phyloP scores from a whole-genome alignment of 2,888 invertebrate species.

The Gortyna flavago region DNA sequence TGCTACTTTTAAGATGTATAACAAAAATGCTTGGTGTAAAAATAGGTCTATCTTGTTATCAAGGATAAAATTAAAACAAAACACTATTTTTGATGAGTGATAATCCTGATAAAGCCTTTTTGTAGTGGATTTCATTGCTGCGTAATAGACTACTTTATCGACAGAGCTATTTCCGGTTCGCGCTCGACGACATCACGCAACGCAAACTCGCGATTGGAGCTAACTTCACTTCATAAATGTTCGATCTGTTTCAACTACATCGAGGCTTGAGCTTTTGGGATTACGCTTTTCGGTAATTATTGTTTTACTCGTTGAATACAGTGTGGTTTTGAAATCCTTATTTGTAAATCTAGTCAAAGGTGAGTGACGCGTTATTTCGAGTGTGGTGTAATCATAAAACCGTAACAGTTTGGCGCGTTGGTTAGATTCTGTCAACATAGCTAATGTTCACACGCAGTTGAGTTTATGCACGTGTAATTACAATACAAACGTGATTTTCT shows the following conservation, averaged over 20 bases:
- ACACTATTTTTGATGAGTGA: neutral
- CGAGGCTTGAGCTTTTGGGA: slow-evolving; percentile 88
- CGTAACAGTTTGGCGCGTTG: slow-evolving; percentile 86
- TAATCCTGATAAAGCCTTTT: slow-evolving; percentile 30
- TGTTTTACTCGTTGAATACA: slow-evolving; percentile 77
- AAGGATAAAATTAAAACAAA: neutral
- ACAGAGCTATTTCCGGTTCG: slow-evolving; percentile 84
- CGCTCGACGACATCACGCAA: slow-evolving; percentile 86
- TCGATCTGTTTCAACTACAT: slow-evolving; percentile 88
- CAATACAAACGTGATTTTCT: slow-evolving; percentile 80
- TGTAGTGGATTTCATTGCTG: slow-evolving; percentile 71
- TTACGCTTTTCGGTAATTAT: slow-evolving; percentile 88
- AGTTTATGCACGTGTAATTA: slow-evolving; percentile 87
- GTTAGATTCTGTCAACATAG: slow-evolving; percentile 87
- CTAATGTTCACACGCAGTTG: slow-evolving; percentile 82
- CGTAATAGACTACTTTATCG: slow-evolving; percentile 85
- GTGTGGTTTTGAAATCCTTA: slow-evolving; percentile 69
- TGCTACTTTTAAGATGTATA: neutral
- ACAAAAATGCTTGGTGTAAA: neutral
- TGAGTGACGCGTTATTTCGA: slow-evolving; percentile 69
- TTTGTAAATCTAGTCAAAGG: slow-evolving; percentile 71
- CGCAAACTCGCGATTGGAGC: slow-evolving; percentile 80
- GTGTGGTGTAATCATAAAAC: slow-evolving; percentile 73
- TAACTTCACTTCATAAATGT: slow-evolving; percentile 88
- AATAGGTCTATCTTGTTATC: too few species aligned